These are phyloP conservation scores for Fregetta grallaria DNA, from an alignment of 2,113 vertebrate species.

Conservation along the genomic window DNA sequence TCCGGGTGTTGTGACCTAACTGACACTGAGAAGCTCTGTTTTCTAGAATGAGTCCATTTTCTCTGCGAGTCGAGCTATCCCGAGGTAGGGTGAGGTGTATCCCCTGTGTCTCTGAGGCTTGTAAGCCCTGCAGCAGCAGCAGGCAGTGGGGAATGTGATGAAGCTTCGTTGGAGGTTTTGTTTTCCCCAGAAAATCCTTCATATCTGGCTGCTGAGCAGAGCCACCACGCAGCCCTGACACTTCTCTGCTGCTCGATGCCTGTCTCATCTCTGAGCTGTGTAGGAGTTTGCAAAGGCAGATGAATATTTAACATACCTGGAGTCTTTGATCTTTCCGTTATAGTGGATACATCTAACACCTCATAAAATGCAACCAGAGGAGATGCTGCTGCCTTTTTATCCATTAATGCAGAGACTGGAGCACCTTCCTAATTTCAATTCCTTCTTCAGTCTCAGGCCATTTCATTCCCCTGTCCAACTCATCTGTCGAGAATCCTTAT, in stretches of 20 bases:
- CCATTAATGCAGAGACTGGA: not conserved
- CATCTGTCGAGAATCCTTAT: not conserved
- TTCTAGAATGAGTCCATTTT: not conserved
- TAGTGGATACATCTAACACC: not conserved
- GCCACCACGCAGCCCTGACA: not conserved
- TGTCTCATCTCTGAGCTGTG: not conserved
- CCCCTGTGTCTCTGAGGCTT: not conserved
- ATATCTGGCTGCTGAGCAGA: not conserved
- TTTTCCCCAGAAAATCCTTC: not conserved
- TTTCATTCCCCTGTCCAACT: not conserved
- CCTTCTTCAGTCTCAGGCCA: not conserved
- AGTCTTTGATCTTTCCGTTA: slow-evolving; percentile 18
- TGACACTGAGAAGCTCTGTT: not conserved
- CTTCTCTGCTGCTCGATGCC: not conserved
- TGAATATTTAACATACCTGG: slow-evolving; percentile 39
- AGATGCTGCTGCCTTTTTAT: not conserved
- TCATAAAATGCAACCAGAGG: not conserved
- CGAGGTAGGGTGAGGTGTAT: not conserved
- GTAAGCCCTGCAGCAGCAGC: not conserved
- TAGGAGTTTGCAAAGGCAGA: not conserved
- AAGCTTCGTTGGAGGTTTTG: not conserved
- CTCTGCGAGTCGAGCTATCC: not conserved
- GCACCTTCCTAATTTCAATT: not conserved
- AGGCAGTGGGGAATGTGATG: not conserved
- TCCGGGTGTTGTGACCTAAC: not conserved